These are phyloP conservation scores for Ianthella basta DNA, from an alignment of 37 sponge, comb jelly and placozoan species.

Conservation along the genomic window DNA sequence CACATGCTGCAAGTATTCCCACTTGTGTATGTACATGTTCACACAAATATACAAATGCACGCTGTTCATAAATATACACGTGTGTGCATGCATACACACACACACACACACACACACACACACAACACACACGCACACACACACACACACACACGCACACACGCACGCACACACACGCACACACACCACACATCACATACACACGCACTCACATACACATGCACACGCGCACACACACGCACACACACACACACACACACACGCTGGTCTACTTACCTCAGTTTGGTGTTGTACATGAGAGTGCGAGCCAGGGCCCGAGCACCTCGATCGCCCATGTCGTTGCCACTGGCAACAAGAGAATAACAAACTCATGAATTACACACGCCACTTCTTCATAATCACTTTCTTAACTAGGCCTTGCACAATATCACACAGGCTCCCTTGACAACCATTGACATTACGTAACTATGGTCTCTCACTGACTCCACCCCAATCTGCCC, in stretches of 20 bases:
- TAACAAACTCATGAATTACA: background rate
- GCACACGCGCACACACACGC: too few species aligned
- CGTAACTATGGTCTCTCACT: too few species aligned
- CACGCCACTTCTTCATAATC: background rate
- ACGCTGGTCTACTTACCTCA: slow-evolving; percentile 12
- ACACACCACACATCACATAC: background rate
- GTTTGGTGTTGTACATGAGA: slow-evolving; percentile 36
- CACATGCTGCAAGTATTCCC: background rate
- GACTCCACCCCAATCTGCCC: too few species aligned
- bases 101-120: too few species aligned
- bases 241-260: slow-evolving; percentile 3
- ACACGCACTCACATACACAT: too few species aligned
- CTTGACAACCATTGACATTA: too few species aligned
- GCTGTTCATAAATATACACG: background rate
- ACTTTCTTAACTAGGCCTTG: background rate
- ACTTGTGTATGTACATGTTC: background rate
- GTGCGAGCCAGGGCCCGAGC: slow-evolving; percentile 50
- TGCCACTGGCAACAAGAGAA: slow-evolving; percentile 59
- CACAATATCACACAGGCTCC: too few species aligned
- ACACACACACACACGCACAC: background rate
- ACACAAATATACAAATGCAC: background rate
- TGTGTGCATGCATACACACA: background rate
- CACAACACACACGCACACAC: too few species aligned
- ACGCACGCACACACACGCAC: background rate
- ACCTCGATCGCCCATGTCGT: slow-evolving; percentile 70